These are phyloP conservation scores for Torymus tubicola DNA, from an alignment of 2,888 invertebrate species.

Conservation along the genomic window DNA sequence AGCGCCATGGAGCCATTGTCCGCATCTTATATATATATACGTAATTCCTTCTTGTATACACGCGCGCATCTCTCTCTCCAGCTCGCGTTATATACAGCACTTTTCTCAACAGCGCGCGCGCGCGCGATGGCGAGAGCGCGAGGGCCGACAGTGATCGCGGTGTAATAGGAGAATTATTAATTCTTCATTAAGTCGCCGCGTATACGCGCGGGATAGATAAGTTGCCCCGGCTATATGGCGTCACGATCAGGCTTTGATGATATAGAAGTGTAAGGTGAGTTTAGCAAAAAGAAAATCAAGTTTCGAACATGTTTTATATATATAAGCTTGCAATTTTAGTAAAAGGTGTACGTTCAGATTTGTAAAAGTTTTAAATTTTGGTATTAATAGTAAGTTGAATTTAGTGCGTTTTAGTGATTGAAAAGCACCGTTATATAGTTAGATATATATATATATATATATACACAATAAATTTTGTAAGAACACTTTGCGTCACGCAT, in stretches of 20 bases:
- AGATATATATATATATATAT: too few species aligned
- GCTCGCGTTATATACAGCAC: not conserved
- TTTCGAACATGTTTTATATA: too few species aligned
- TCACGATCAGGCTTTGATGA: conserved; percentile 18
- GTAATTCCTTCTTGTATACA: conserved; percentile 38
- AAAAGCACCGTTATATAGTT: too few species aligned
- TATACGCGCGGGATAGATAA: not conserved
- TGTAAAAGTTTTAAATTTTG: too few species aligned
- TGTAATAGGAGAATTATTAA: conserved; percentile 53
- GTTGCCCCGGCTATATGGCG: conserved; percentile 9
- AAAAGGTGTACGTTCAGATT: too few species aligned
- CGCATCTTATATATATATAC: conserved; percentile 23
- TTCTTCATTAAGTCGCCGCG: conserved; percentile 30
- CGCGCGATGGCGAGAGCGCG: not conserved
- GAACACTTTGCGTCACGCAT: too few species aligned
- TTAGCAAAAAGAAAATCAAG: too few species aligned
- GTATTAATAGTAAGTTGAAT: too few species aligned
- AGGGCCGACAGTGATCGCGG: conserved; percentile 6
- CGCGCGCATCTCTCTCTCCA: not conserved
- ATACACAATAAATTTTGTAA: too few species aligned
- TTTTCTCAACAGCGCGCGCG: conserved; percentile 3
- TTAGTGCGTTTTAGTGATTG: too few species aligned
- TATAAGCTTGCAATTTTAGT: too few species aligned
- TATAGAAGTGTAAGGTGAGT: not conserved
- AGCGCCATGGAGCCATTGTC: conserved; percentile 35